These are phyloP conservation scores for Porites lutea DNA, from an alignment of 64 coral and sea anemone genomes.

Conservation along the genomic window DNA sequence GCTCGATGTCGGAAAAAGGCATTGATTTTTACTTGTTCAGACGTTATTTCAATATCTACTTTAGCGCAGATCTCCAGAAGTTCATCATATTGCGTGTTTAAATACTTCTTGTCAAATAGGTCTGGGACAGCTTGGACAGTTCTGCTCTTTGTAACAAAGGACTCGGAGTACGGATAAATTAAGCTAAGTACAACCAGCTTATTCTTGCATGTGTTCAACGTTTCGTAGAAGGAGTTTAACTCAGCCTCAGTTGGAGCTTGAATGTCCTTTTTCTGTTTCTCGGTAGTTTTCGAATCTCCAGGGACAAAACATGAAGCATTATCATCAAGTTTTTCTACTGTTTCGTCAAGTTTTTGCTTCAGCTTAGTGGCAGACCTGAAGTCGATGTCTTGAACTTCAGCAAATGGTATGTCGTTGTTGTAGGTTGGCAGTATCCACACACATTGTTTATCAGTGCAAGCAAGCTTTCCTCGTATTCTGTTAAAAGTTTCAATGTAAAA, in stretches of 20 bases:
- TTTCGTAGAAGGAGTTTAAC: constrained; percentile 16
- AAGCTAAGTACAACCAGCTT: constrained; percentile 42
- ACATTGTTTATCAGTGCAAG: constrained; percentile 36
- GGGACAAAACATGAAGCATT: constrained; percentile 25
- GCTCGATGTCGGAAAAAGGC: constrained; percentile 41
- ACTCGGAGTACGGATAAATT: constrained; percentile 26
- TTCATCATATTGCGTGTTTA: constrained; percentile 35
- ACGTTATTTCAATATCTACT: constrained; percentile 32
- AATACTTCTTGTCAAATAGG: constrained; percentile 51
- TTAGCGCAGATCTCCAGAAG: constrained; percentile 38
- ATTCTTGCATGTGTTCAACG: constrained; percentile 31
- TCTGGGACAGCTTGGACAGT: constrained; percentile 16
- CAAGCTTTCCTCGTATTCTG: constrained; percentile 30
- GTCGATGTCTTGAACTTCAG: constrained; percentile 39
- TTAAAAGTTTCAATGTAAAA: constrained; percentile 27
- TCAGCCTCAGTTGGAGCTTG: no score
- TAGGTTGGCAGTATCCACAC: constrained; percentile 36
- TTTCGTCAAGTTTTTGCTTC: constrained; percentile 38
- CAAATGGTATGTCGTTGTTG: constrained; percentile 45
- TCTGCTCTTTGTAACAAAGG: constrained; percentile 45
- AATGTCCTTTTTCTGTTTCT: neutral
- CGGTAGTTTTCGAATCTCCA: constrained; percentile 11
- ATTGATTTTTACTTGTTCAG: constrained; percentile 8
- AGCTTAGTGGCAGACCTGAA: constrained; percentile 17
- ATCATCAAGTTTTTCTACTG: constrained; percentile 43